Percentiles rank a stretch among this genome's conserved stretches.
Evolutionary conservation across 2,797 vertebrate species (phyloP).

Genomic region (Buceros bicornis): DNA sequence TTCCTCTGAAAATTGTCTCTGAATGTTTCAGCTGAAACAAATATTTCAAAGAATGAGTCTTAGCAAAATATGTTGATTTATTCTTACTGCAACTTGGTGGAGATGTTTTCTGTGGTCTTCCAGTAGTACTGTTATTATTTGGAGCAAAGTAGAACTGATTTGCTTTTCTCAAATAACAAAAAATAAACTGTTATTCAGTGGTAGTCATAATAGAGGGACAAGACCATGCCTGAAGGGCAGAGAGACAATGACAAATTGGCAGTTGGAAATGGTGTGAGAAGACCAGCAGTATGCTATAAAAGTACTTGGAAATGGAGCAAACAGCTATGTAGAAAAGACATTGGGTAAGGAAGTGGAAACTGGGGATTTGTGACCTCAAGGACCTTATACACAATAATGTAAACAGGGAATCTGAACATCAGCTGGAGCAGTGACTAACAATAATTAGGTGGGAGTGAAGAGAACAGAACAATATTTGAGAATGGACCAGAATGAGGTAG

Average conservation of each 20-base stretch:
- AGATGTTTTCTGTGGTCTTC: background rate
- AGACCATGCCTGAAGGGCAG: background rate
- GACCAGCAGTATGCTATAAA: background rate
- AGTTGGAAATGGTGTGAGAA: background rate
- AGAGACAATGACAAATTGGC: background rate
- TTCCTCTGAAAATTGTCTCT: background rate
- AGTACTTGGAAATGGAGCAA: background rate
- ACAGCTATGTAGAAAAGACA: background rate
- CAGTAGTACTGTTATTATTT: background rate
- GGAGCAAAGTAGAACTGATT: background rate
- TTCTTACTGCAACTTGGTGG: background rate
- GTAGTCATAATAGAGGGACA: background rate
- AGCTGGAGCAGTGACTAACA: background rate
- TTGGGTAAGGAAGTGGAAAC: background rate
- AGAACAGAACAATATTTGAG: background rate
- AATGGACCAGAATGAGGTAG: background rate
- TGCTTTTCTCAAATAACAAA: background rate
- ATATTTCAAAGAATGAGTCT: background rate
- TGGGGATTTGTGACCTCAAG: background rate
- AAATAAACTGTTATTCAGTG: background rate
- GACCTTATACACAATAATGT: background rate
- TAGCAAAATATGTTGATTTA: background rate
- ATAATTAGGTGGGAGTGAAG: background rate
- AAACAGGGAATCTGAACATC: background rate
- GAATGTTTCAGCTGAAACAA: background rate